phyloP scores from a whole-genome alignment of 64 coral and sea anemone genomes.

The Stylophora pistillata region DNA sequence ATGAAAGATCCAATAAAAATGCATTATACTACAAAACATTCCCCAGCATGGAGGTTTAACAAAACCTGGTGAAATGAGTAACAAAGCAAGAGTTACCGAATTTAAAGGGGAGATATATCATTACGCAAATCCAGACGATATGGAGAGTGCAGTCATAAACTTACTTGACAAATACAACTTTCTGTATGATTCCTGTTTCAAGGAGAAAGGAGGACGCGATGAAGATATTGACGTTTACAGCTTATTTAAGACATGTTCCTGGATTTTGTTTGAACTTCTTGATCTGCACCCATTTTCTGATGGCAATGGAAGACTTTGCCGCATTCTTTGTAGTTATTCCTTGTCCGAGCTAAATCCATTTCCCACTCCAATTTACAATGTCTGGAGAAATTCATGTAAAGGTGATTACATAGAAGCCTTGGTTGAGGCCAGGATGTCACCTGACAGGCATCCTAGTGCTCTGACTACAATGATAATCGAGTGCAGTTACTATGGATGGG shows the following conservation, averaged over 20 bases:
- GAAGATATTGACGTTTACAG: slow-evolving; percentile 18
- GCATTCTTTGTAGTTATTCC: slow-evolving; percentile 73
- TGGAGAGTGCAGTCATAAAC: slow-evolving; percentile 50
- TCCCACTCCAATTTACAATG: slow-evolving; percentile 76
- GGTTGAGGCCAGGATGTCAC: slow-evolving; percentile 61
- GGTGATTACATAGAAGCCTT: slow-evolving; percentile 72
- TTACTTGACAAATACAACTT: slow-evolving; percentile 77
- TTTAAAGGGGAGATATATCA: slow-evolving; percentile 55
- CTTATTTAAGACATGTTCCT: slow-evolving; percentile 69
- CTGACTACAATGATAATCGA: slow-evolving; percentile 85
- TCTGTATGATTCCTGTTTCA: slow-evolving; percentile 50
- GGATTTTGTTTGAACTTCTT: slow-evolving; percentile 70
- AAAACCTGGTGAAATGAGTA: slow-evolving; percentile 26
- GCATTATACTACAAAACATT: slow-evolving; percentile 26
- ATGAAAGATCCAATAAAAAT: neutral
- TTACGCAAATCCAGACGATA: slow-evolving; percentile 67
- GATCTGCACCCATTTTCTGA: slow-evolving; percentile 85
- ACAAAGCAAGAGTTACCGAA: slow-evolving; percentile 29
- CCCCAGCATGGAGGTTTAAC: slow-evolving; percentile 1
- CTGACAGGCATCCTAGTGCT: slow-evolving; percentile 34
- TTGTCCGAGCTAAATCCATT: slow-evolving; percentile 61
- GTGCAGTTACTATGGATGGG: slow-evolving; percentile 69
- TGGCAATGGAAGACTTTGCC: slow-evolving; percentile 75
- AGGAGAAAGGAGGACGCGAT: too few relatives aligned
- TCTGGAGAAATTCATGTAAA: slow-evolving; percentile 70